Evolutionary conservation across 1,140 invertebrate species (phyloP), one percentile per base, ranked within the genome.

Genomic region (Drosophila serrata): DNA sequence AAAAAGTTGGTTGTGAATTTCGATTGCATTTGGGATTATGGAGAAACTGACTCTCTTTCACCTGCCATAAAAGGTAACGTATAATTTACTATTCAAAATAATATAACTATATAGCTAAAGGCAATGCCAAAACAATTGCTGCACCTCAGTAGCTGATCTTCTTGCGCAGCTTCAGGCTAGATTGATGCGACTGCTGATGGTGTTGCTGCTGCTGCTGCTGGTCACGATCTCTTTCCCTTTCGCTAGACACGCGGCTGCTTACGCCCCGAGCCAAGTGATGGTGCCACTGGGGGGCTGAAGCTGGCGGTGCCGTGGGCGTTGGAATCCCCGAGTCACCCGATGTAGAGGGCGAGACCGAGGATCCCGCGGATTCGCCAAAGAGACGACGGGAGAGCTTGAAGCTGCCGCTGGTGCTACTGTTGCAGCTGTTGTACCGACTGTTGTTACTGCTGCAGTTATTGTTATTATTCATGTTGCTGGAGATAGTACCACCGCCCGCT

Each of bases 121-220:
- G 6, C 7, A 64, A 43, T 8, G 42, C 64, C 61, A 51, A 43
- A 60, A 49, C 39, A 29, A 9, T n/a, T 51, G 69, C 43, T 78
- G 37, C 42, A 7, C n/a, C 43, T 73, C 67, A 92, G 57, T 92
- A 92, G 82, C 91, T 92, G 42, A 92, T 91, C 74, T 92, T 92
- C 57, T 92, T 92, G 45, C 91, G 91, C 59, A 92, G 64, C 75
- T 92, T 92, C 6, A 91, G 69, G 45, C 68, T 48, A 19, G 67
- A 65, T 51, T 69, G 65, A 31, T 85, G 82, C 43, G 87, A 79
- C 24, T 65, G 77, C 39, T 75, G 43, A 45, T 45, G 43, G 13
- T 46, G 43, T 15, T 46, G 74, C 5, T 64, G 69, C 6, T 75
- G 75, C 4, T 73, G 59, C 19, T 57, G 58, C 40, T 65, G 75